Conservation (phyloP, 2,888 invertebrate species). For the Catocala fraxini region DNA sequence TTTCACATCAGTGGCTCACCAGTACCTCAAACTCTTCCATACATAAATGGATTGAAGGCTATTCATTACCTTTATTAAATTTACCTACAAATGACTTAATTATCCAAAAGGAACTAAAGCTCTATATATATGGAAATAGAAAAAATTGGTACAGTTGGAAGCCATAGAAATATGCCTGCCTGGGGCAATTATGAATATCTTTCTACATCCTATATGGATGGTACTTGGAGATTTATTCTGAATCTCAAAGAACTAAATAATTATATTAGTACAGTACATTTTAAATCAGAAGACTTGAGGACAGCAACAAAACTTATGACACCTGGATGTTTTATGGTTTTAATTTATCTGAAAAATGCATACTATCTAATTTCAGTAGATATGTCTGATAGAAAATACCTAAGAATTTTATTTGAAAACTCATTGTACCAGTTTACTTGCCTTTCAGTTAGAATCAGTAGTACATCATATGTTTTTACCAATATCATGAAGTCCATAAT, state of each 20-base stretch:
- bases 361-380: constrained; percentile 19
- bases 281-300: constrained; percentile 37
- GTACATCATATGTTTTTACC: constrained; percentile 31
- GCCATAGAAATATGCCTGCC: background rate
- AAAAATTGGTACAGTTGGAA: background rate
- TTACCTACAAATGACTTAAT: constrained; percentile 7
- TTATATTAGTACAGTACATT: constrained; percentile 23
- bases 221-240: constrained; percentile 23
- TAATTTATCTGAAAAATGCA: constrained; percentile 31
- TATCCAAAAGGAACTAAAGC: background rate
- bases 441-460: constrained; percentile 22
- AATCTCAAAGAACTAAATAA: constrained; percentile 27
- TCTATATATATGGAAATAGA: background rate
- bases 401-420: constrained; percentile 16
- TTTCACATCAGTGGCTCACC: too few species aligned
- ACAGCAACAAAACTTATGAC: constrained; percentile 30
- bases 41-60: too few species aligned
- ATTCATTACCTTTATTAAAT: background rate
- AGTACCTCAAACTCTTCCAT: too few species aligned
- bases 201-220: constrained; percentile 23
- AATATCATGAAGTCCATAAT: constrained; percentile 33
- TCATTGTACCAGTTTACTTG: constrained; percentile 25
- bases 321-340: constrained; percentile 22
- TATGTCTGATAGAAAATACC: constrained; percentile 10
- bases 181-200: constrained; percentile 28